Evolutionary conservation across 2,113 vertebrate species (phyloP), one percentile per base, ranked within the genome.

Genomic region (Agelaius tricolor): DNA sequence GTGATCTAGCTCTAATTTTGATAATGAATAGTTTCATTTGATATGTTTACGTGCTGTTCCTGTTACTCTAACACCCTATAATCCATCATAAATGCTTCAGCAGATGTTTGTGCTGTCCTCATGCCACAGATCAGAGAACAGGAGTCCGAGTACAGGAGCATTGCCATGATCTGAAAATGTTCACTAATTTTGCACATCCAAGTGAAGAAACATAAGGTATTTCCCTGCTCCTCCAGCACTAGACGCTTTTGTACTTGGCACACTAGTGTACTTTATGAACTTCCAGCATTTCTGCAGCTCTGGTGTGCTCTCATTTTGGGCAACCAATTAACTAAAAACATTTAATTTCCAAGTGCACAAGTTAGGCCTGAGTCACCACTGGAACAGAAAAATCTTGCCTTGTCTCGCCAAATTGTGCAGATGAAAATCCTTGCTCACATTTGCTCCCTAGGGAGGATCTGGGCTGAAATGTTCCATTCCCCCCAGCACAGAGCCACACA

Each of bases 241-340:
- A 24, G 31, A 61, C 12, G 52, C 17, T 89, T 73, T 9, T 37
- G 28, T 37, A 66, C 7, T 37, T 62, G 15, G 55, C 33, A 57
- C 24, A 57, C 1, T 0, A 15, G 13, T 4, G 22, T 41, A 47
- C 7, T 66, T 47, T n/a, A 22, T 0, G 3, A 74, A 24, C 16
- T 35, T 81, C 7, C 46, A 81, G 18, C 12, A 13, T 35, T 82
- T 67, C 57, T 71, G 27, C 57, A 49, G 51, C 33, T 37, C 59
- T 61, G 35, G 39, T 1, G 0, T 5, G 1, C 24, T 87, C n/a
- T 74, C 37, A 74, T 59, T 68, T 52, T 57, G n/a, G 21, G 18
- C 37, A 74, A 35, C 10, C 27, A 62, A 30, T 15, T 76, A 74
- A 81, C 9, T 7, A 77, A 77, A 87, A 65, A 7, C 7, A 30